A percentile compares a stretch with the other conserved stretches of the same genome.
Conservation (phyloP, 2,888 invertebrate genomes). For the Ophonus ardosiacus region DNA sequence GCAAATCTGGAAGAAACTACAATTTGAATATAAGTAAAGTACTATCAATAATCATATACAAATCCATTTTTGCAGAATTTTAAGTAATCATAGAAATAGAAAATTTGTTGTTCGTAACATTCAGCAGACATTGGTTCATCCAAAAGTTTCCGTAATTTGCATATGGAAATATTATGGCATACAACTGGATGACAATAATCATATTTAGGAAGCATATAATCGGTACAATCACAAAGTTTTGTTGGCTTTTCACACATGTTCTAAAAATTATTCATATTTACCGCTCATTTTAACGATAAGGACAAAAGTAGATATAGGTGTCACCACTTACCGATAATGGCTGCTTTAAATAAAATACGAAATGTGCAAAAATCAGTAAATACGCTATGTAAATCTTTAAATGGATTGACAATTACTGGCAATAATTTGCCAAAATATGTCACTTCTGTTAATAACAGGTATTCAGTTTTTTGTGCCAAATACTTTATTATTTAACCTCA, state of each 20-base stretch:
- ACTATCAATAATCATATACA: conserved; percentile 56
- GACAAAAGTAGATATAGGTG: background rate
- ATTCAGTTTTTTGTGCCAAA: conserved; percentile 31
- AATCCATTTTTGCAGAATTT: conserved; percentile 64
- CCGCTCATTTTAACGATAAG: background rate
- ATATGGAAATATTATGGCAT: conserved; percentile 59
- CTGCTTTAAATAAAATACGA: conserved; percentile 51
- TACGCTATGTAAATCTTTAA: conserved; percentile 46
- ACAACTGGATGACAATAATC: conserved; percentile 23
- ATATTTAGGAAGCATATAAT: conserved; percentile 39
- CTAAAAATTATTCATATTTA: background rate
- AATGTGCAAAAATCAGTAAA: conserved; percentile 53
- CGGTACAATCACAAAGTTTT: conserved; percentile 28
- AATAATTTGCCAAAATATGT: conserved; percentile 46
- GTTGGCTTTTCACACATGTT: conserved; percentile 32
- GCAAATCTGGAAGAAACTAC: conserved; percentile 73
- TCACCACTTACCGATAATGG: conserved; percentile 38
- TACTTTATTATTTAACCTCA: conserved; percentile 12
- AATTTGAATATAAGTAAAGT: conserved; percentile 24
- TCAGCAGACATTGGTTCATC: conserved; percentile 64
- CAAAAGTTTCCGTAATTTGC: conserved; percentile 65
- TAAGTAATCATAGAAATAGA: conserved; percentile 65
- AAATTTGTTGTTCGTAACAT: conserved; percentile 64
- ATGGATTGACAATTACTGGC: conserved; percentile 38
- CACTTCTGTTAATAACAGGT: conserved; percentile 46